Percentiles rank a stretch among this genome's conserved stretches.
Conservation (phyloP, 2,888 invertebrate genomes). For the Harpalus rubripes region DNA sequence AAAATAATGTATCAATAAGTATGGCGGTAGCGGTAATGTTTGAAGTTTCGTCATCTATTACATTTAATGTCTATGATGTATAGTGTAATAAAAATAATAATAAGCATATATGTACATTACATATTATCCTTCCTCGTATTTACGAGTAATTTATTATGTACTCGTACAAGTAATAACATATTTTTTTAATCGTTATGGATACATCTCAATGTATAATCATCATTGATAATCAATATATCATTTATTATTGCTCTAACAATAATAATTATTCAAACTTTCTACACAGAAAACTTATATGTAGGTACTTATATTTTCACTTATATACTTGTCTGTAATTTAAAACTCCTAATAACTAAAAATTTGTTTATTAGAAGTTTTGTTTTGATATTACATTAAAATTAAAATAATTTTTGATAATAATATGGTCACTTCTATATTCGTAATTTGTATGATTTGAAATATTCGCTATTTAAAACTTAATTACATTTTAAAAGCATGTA, state of each 20-base stretch:
- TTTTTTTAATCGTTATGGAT: not conserved
- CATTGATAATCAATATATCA: not conserved
- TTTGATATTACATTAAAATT: not conserved
- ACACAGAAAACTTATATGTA: not conserved
- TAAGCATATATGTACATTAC: no score
- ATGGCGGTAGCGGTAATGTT: no score
- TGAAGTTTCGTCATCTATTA: no score
- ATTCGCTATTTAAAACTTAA: no score
- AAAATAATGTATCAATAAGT: no score
- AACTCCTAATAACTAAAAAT: not conserved
- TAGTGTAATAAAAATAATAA: no score
- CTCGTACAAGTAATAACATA: not conserved
- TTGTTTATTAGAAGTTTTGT: not conserved
- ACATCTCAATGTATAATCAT: not conserved
- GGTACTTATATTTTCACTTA: not conserved
- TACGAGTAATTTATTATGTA: no score
- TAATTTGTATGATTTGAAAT: not conserved
- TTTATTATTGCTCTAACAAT: not conserved
- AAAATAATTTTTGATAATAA: not conserved
- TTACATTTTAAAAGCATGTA: no score
- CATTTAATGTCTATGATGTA: no score
- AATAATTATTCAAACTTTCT: slow-evolving; percentile 22
- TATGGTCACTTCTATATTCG: not conserved
- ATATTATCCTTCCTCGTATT: no score
- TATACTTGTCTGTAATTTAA: not conserved